Base-by-base conservation (phyloP, 2,888 invertebrate genomes). In the Prostheceraeus crozeri region DNA sequence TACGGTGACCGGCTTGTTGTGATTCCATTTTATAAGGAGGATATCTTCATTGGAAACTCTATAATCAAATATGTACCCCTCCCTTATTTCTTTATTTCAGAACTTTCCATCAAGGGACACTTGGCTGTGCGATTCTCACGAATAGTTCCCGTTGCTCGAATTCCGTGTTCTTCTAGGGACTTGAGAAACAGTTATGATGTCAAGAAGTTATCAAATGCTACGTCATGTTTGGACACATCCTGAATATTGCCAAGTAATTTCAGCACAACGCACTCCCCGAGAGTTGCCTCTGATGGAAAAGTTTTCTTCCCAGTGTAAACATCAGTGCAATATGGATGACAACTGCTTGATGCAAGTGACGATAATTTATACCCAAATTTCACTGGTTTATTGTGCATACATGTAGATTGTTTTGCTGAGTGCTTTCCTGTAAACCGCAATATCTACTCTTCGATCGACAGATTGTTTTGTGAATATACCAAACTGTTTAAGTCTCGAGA, bases 381-480 rank as follows among this genome's bases (percentile, higher is more conserved):
- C 11, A 67, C 63, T 10, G 66, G 65, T 57, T 67, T 68, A 21
- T 66, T 65, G 21, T 60, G 33, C 14, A 63, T 65, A 36, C n/a
- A n/a, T n/a, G n/a, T n/a, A n/a, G 61, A 65, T 36, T 67, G 66
- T 54, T 65, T 66, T 8, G 60, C 46, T n/a, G 63, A 58, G 55
- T 66, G 66, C 21, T 57, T 27, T 10, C 65, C 72, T 65, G 67
- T 74, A 62, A 75, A 75, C 14, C 71, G 69, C n/a, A 70, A 65
- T 72, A 74, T 72, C 8, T 68, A 64, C 63, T 74, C 71, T 65
- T 72, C 73, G 59, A 72, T 55, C 35, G 48, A 19, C 11, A 63
- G 59, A 55, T 62, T 60, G n/a, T 19, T 59, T 33, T 6, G 6
- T 46, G 30, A 57, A 62, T 35, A 14, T 19, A 23, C 60, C 21